Evolutionary conservation across 2,797 vertebrate genomes (phyloP), one percentile per base, ranked within the genome.

Genomic region (Pseudopleuronectes americanus): DNA sequence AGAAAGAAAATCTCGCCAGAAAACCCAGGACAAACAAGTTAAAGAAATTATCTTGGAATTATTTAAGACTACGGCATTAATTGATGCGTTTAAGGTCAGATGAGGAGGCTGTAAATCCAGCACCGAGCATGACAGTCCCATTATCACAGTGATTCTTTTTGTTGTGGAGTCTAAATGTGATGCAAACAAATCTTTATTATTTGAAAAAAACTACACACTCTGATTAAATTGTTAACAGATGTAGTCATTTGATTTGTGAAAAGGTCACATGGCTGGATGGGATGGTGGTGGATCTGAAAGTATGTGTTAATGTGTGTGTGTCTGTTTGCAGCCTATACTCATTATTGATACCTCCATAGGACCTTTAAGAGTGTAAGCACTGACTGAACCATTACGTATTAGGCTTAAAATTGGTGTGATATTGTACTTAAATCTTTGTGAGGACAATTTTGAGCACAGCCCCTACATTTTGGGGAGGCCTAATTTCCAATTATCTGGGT

Each of bases 241-340:
- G 75, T 85, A 73, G 80, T 73, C 61, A 43, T 80, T 89, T 83
- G 79, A 89, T 90, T 86, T 79, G 68, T 79, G 79, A 77, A 91
- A 89, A 91, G 89, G 90, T 90, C 89, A 89, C 57, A 69, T 17
- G 70, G 70, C 59, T 41, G 70, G 70, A 73, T 77, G 79, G 67
- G 73, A 64, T 38, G 53, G 60, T 70, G 71, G 4, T 70, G 71
- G 4, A 45, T 64, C 41, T 28, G 68, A 24, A 64, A 62, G 55
- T 38, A 33, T 14, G 77, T 63, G 89, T 64, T 71, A 53, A 57
- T 28, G 49, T 48, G 45, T 45, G 28, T 31, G 28, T 31, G 28
- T 31, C 7, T 31, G 28, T 31, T 8, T 31, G 7, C 7, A 31
- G 28, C 28, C 28, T 2, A 33, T 33, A 3, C 13, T 23, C 51